phyloP scores from a whole-genome alignment of 2,888 invertebrate species.

The Macaria notata region DNA sequence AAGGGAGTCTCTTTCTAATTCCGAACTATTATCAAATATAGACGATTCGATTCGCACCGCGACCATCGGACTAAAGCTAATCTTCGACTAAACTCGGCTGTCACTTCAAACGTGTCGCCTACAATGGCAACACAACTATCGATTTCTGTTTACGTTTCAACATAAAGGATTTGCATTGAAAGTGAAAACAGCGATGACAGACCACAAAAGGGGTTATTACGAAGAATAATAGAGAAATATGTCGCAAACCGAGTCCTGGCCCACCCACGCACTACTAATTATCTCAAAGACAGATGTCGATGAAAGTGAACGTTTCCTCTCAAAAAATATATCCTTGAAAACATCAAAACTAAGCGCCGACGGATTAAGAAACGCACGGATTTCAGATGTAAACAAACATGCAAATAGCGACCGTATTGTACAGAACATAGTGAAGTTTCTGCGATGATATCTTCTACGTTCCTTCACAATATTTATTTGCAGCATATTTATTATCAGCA shows the following conservation, averaged over 20 bases:
- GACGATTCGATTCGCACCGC: conserved; percentile 6
- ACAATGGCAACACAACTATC: conserved; percentile 46
- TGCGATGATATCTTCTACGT: conserved; percentile 24
- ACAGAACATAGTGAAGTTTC: conserved; percentile 19
- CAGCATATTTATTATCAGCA: background rate
- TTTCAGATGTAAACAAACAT: conserved; percentile 22
- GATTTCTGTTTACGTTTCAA: conserved; percentile 65
- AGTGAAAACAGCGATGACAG: conserved; percentile 75
- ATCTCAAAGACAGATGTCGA: conserved; percentile 72
- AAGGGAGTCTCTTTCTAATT: conserved; percentile 16
- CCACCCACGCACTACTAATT: conserved; percentile 71
- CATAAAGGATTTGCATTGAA: conserved; percentile 66
- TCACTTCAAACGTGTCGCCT: conserved; percentile 28
- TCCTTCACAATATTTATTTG: conserved; percentile 15
- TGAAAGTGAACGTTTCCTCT: conserved; percentile 62
- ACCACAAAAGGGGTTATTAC: conserved; percentile 61
- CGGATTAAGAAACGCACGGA: conserved; percentile 58
- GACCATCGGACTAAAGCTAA: conserved; percentile 7
- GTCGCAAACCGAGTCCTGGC: conserved; percentile 41
- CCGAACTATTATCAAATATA: background rate
- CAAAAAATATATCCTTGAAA: conserved; percentile 62
- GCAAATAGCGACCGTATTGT: conserved; percentile 21
- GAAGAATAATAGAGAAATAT: conserved; percentile 55
- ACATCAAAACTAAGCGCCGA: conserved; percentile 79
- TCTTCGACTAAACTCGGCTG: conserved; percentile 4